Evolutionary conservation across 2,888 invertebrate species (phyloP).

Genomic region (Choristoneura rosaceana): DNA sequence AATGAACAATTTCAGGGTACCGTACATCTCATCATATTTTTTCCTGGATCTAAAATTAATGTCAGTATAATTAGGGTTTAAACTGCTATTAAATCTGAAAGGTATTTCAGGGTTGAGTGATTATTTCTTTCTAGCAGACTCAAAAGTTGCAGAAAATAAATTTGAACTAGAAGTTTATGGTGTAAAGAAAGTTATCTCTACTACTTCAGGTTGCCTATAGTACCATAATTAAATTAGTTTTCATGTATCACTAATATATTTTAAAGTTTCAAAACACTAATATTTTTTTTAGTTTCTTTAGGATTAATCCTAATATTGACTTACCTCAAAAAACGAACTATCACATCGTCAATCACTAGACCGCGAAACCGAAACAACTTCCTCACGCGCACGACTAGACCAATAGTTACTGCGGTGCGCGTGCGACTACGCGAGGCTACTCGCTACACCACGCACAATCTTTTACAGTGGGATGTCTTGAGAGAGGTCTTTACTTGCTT

Average conservation of each 20-base stretch:
- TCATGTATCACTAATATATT: too few species aligned
- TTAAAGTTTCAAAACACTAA: too few species aligned
- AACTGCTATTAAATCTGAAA: too few species aligned
- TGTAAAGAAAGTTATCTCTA: too few species aligned
- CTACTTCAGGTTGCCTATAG: too few species aligned
- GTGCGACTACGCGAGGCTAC: conserved; percentile 37
- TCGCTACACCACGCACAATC: conserved; percentile 29
- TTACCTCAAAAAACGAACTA: conserved; percentile 8
- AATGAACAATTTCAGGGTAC: not conserved
- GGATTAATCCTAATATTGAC: not conserved
- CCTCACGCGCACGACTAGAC: conserved; percentile 51
- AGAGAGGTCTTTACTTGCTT: not conserved
- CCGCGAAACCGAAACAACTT: conserved; percentile 10
- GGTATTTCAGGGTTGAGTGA: too few species aligned
- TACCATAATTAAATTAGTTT: too few species aligned
- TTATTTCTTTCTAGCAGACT: too few species aligned
- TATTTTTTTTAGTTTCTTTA: too few species aligned
- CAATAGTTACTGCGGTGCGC: conserved; percentile 48
- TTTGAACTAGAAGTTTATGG: too few species aligned
- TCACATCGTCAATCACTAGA: conserved; percentile 27
- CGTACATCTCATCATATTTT: not conserved
- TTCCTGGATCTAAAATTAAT: not conserved
- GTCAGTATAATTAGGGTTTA: not conserved
- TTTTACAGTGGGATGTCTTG: conserved; percentile 39
- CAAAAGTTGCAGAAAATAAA: too few species aligned